Evolutionary conservation across 2,888 invertebrate genomes (phyloP), one percentile per base, ranked within the genome.

Genomic region (Apantesis nais): DNA sequence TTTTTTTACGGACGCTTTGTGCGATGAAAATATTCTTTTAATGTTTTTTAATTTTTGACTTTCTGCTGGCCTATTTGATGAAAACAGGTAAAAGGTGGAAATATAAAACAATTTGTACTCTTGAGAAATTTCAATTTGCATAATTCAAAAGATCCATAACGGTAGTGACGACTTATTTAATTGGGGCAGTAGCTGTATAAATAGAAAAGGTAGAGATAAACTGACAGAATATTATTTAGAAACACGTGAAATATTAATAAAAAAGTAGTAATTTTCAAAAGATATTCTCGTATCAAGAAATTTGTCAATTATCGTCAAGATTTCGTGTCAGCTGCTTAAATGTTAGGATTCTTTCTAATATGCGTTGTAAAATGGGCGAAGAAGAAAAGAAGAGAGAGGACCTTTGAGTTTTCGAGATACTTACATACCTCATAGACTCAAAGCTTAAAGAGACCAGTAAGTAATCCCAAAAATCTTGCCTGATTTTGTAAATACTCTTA

Each of bases 31-130:
- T 69, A 44, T 61, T 65, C 64, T 29, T 68, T 44, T 25, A 37
- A 60, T 58, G 16, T 69, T 64, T 60, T n/a, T 65, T 60, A 34
- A 69, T 68, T 52, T 63, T 55, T 68, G 52, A 39, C 52, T 63
- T 48, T 62, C 48, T 58, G 31, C 22, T 14, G 29, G 22, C 52
- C 25, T 44, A 63, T 48, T 41, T 31, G 7, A 41, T 34, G 16
- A 34, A 34, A 22, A 37, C 68, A 62, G 62, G 52, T 67, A 52
- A 39, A 62, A 63, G 31, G 61, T 61, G 67, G 61, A 14, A 44
- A 61, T 14, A 29, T 16, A 61, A 58, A 55, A 41, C 25, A 63
- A 63, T 63, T 63, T 9, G 31, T 29, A 31, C 63, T 41, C 58
- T 41, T 58, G 41, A 9, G 16, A 58, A 63, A 63, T 60, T 61